Percentiles rank a stretch among this genome's conserved stretches.
Conservation (phyloP, 2,113 vertebrate genomes). For the Rhombomys opimus region DNA sequence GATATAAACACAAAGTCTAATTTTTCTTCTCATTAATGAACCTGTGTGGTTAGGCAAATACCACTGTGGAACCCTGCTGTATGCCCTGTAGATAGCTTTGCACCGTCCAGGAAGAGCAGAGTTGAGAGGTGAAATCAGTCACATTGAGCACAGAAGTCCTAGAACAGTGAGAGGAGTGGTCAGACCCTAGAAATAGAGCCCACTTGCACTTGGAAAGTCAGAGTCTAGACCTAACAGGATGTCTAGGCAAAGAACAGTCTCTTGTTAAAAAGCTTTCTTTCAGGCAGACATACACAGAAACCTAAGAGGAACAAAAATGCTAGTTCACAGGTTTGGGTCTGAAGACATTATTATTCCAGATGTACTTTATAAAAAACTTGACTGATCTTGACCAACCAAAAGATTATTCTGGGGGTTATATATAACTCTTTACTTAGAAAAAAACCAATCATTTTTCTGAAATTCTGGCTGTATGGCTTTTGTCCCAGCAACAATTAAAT, state of each 20-base stretch:
- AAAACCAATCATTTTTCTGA: conserved; percentile 17
- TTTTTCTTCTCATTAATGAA: neutral
- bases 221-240: neutral
- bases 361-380: neutral
- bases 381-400: neutral
- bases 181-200: neutral
- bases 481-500: neutral
- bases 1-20: neutral
- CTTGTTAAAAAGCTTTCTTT: neutral
- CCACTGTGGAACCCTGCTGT: neutral
- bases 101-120: neutral
- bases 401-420: neutral
- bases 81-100: neutral
- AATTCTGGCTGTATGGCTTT: neutral
- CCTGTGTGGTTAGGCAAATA: too few species aligned
- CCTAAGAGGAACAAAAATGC: neutral
- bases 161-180: neutral
- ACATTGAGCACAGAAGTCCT: neutral
- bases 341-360: neutral
- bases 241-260: neutral
- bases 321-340: neutral
- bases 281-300: neutral
- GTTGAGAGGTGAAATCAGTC: neutral
- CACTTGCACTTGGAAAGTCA: neutral
- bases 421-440: neutral